Conservation (phyloP, 2,888 invertebrate genomes). For the Plemyria rubiginata region DNA sequence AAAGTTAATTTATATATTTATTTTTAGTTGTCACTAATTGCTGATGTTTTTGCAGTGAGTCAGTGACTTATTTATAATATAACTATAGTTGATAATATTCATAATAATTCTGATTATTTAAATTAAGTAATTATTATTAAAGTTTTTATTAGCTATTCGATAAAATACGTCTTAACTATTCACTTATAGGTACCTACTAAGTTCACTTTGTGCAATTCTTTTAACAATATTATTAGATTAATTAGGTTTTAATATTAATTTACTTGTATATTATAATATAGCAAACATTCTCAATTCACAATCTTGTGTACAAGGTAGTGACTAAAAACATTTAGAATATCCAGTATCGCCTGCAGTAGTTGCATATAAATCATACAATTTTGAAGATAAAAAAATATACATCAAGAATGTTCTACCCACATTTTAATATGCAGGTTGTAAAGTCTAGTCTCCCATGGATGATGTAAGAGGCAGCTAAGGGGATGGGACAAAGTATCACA, state of each 20-base stretch:
- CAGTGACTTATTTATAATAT: background rate
- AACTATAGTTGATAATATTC: slow-evolving; percentile 8
- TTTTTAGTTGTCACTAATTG: background rate
- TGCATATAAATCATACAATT: background rate
- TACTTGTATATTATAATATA: too few species aligned
- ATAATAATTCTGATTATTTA: slow-evolving; percentile 19
- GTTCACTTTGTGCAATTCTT: slow-evolving; percentile 73
- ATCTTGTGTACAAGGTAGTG: slow-evolving; percentile 60
- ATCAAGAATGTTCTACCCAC: too few species aligned
- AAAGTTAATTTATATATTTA: background rate
- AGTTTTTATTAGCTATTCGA: background rate
- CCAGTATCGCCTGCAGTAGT: slow-evolving; percentile 12
- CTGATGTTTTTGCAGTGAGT: background rate
- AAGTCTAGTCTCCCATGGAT: too few species aligned
- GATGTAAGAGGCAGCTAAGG: too few species aligned
- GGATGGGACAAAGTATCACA: too few species aligned
- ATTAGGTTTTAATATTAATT: too few species aligned
- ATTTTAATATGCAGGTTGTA: too few species aligned
- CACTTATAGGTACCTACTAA: slow-evolving; percentile 5
- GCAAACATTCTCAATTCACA: slow-evolving; percentile 65
- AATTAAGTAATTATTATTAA: background rate
- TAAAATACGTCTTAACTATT: background rate
- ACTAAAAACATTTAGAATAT: slow-evolving; percentile 33
- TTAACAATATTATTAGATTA: background rate
- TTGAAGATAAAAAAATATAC: too few species aligned